Percentiles rank a stretch among this genome's conserved stretches.
Evolutionary conservation across 2,797 vertebrate genomes (phyloP).

Genomic region (Centroberyx gerrardi): DNA sequence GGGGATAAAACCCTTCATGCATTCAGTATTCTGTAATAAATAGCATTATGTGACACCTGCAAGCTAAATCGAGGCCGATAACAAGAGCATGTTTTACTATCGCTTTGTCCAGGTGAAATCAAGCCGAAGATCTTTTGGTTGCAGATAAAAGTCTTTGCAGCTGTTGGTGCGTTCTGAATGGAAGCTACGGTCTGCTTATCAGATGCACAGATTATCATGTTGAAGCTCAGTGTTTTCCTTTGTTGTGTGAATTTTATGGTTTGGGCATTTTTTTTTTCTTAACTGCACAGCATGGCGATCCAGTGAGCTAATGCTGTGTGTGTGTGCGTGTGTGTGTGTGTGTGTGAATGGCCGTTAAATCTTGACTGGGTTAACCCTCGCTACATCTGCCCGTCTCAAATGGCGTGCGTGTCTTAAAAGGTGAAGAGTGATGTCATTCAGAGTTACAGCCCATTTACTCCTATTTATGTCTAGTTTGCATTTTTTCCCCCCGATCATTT

Average conservation of each 20-base stretch:
- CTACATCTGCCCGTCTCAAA: not conserved
- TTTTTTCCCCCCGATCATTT: too few species aligned
- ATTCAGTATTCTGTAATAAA: not conserved
- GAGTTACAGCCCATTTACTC: too few species aligned
- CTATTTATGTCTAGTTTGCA: too few species aligned
- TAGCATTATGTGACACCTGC: not conserved
- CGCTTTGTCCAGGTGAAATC: slow-evolving; percentile 45
- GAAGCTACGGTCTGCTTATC: slow-evolving; percentile 44
- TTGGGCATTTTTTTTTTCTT: slow-evolving; percentile 15
- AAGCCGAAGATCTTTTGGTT: slow-evolving; percentile 25
- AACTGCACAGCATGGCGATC: slow-evolving; percentile 29
- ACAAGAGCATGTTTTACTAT: not conserved
- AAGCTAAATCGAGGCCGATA: not conserved
- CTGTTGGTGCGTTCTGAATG: slow-evolving; percentile 34
- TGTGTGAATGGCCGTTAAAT: not conserved
- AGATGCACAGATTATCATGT: slow-evolving; percentile 20
- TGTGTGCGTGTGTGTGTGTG: slow-evolving; percentile 1
- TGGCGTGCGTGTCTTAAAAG: too few species aligned
- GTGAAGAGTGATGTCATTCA: too few species aligned
- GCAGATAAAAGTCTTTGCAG: slow-evolving; percentile 42
- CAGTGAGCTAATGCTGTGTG: slow-evolving; percentile 40
- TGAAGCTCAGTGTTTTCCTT: slow-evolving; percentile 7
- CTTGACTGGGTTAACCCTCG: not conserved
- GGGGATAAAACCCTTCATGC: not conserved
- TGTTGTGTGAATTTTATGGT: slow-evolving; percentile 20